Evolutionary conservation across 2,888 invertebrate genomes (phyloP), one percentile per base, ranked within the genome.

Genomic region (Sthenelais limicola): DNA sequence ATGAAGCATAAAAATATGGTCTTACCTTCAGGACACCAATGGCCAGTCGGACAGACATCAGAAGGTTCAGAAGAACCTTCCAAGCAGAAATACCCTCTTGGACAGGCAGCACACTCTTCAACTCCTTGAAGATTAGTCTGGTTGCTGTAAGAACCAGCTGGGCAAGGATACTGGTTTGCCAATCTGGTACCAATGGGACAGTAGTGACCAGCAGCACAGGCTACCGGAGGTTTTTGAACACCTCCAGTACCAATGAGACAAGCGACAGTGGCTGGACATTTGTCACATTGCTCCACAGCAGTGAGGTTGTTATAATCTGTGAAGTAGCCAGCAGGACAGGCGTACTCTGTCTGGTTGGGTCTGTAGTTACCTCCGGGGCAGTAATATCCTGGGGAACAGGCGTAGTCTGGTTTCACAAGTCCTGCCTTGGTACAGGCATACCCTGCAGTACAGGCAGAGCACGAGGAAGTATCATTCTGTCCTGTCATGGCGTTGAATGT

Each of bases 301-400:
- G 86, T 85, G 49, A 85, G 79, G 75, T 85, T 86, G 69, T 80
- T 80, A 72, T 78, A 81, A 78, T 86, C 80, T 7, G 84, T 86
- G 74, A 75, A 85, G 0, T 78, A 81, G 1, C 86, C 86, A 12
- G 85, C 82, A 1, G 85, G 85, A 58, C 86, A 86, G 4, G 83
- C 82, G 76, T 82, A 81, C 51, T 82, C 84, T 9, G 81, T 78
- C 73, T 85, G 84, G 73, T 83, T 83, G 21, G 81, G 81, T 3
- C 77, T 74, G 54, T 78, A 75, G 73, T 85, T 86, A 4, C 83
- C 84, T 4, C 82, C 83, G 0, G 85, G 85, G 73, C 86, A 86
- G 78, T 83, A 86, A 77, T 85, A 83, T 0, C 86, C 86, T 12
- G 83, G 82, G 12, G 81, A 79, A 73, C 86, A 86, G 0, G 82